Base-by-base conservation (phyloP, 2,113 vertebrate species). In the Sisor rabdophorus region DNA sequence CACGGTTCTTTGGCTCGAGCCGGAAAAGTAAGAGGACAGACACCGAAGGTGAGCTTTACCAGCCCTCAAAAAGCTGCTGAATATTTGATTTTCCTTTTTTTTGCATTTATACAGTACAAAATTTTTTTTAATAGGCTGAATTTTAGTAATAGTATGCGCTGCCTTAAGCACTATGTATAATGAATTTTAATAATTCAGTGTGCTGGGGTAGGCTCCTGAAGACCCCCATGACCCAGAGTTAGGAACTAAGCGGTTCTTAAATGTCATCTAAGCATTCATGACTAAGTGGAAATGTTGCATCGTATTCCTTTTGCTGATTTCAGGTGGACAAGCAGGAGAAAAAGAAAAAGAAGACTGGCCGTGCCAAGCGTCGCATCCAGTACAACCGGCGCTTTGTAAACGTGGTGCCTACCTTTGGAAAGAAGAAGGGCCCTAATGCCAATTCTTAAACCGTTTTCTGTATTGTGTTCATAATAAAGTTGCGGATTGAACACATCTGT, bases 281-380 rank as follows among this genome's bases (percentile, higher is more conserved):
- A 40, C 5, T 2, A 20, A 2, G 13, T 24, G 40, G n/a, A 47
- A 47, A 11, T 15, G 50, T 48, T 2, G 15, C n/a, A 32, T 5
- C 5, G 1, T 32, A 19, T 4, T 58, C 50, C 17, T 50, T 22
- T 10, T 28, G 9, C 0, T 19, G 44, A 59, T 4, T 83, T n/a
- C 71, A 92, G 92, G 92, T 93, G 48, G 92, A 93, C 64, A 93
- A 93, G 81, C 92, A 93, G 85, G 92, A 93, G 84, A 93, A 93
- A 82, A 93, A 92, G 85, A 93, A 93, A 6, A 93, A 93, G 90
- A 93, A 90, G 88, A 93, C 92, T 0, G 92, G 92, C 59, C 92
- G 92, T 4, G 92, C 92, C 0, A 93, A 93, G 90, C 92, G 92
- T 50, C 92, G 92, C 47, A 93, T 93, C 79, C 92, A 93, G 88